phyloP scores from a whole-genome alignment of 2,888 invertebrate genomes.

The Rhaphigaster nebulosa region DNA sequence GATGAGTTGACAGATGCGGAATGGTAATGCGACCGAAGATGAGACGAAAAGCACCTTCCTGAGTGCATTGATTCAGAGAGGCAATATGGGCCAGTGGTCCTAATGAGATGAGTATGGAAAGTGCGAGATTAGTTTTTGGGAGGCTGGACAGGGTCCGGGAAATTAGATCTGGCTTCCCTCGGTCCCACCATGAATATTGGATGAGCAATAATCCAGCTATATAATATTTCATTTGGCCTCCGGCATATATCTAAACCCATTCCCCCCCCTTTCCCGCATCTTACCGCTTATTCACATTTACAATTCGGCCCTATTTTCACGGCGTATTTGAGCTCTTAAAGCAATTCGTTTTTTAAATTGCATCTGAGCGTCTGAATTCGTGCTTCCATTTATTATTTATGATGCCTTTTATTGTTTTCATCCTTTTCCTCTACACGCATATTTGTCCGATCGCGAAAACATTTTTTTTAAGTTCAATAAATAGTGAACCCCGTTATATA shows the following conservation, averaged over 20 bases:
- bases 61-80: background rate
- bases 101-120: slow-evolving; percentile 43
- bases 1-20: background rate
- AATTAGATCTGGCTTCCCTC: slow-evolving; percentile 44
- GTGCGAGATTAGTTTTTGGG: slow-evolving; percentile 39
- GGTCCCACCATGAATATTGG: slow-evolving; percentile 54
- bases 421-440: background rate
- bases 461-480: too few species aligned
- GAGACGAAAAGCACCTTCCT: background rate
- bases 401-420: background rate
- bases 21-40: background rate
- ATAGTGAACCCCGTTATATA: too few species aligned
- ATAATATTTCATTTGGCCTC: slow-evolving; percentile 53
- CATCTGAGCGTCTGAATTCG: background rate
- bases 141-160: slow-evolving; percentile 50
- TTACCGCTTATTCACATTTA: slow-evolving; percentile 35
- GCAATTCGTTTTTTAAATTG: slow-evolving; percentile 16
- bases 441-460: too few species aligned
- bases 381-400: background rate
- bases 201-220: slow-evolving; percentile 54
- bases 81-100: background rate
- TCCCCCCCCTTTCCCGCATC: background rate
- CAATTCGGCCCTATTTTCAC: slow-evolving; percentile 17
- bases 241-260: slow-evolving; percentile 6
- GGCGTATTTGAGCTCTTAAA: background rate